phyloP scores from a whole-genome alignment of 2,113 vertebrate genomes.

The Tichodroma muraria region DNA sequence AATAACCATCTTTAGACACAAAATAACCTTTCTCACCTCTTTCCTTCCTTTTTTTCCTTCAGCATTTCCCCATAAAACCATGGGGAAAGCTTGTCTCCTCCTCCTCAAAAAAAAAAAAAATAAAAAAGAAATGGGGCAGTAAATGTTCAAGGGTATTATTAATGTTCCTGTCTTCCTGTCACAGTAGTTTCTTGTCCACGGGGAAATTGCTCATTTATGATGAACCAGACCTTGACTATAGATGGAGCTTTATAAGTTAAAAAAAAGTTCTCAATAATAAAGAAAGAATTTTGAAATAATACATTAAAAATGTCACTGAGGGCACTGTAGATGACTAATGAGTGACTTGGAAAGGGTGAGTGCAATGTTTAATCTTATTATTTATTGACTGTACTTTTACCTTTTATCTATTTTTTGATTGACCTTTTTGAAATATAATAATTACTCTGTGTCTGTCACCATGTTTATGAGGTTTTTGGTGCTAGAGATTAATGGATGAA shows the following conservation, averaged over 20 bases:
- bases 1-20: neutral
- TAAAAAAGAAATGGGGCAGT: neutral
- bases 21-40: neutral
- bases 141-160: constrained; percentile 8
- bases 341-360: constrained; percentile 30
- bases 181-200: neutral
- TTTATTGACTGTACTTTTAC: constrained; percentile 53
- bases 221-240: neutral
- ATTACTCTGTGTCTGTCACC: constrained; percentile 18
- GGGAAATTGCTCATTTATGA: constrained; percentile 11
- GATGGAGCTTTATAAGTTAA: neutral
- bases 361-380: constrained; percentile 37
- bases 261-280: constrained; percentile 14
- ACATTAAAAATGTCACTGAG: neutral
- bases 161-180: constrained; percentile 21
- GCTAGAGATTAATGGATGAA: constrained; percentile 13
- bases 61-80: neutral
- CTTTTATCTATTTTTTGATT: constrained; percentile 39
- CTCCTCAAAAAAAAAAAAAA: neutral
- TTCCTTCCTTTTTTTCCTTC: neutral
- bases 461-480: constrained; percentile 18
- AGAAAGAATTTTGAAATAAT: neutral
- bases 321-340: constrained; percentile 38
- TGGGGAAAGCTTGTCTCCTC: no score
- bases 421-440: constrained; percentile 41